Conservation (phyloP, 2,888 invertebrate species). For the Carabus problematicus region DNA sequence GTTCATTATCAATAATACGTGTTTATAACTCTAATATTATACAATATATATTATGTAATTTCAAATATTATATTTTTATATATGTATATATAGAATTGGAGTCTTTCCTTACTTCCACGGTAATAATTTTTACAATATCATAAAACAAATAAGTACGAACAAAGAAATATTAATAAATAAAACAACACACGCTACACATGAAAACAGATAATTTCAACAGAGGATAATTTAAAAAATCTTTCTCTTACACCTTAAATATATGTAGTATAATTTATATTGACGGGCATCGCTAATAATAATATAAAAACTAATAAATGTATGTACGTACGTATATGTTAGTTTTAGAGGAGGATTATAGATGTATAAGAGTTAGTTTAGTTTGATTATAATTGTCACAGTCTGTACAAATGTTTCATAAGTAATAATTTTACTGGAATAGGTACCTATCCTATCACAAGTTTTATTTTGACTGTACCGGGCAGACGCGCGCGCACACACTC, state of each 20-base stretch:
- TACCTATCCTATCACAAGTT: constrained; percentile 42
- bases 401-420: constrained; percentile 36
- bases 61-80: constrained; percentile 19
- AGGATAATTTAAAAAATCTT: too few relatives aligned
- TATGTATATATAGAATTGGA: constrained; percentile 40
- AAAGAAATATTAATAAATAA: too few relatives aligned
- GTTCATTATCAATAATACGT: constrained; percentile 28
- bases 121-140: constrained; percentile 17
- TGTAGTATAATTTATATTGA: too few relatives aligned
- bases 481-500: too few relatives aligned
- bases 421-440: constrained; percentile 40
- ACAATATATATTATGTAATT: constrained; percentile 27
- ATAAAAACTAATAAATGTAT: constrained; percentile 20
- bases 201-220: too few relatives aligned
- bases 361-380: constrained; percentile 25
- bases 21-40: constrained; percentile 29
- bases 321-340: constrained; percentile 15
- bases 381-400: constrained; percentile 41
- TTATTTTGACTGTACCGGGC: constrained; percentile 24
- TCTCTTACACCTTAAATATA: too few relatives aligned
- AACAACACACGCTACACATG: too few relatives aligned
- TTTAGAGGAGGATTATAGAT: constrained; percentile 15
- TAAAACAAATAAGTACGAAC: neutral
- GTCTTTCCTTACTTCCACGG: constrained; percentile 41
- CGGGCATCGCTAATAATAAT: too few relatives aligned